Conservation (phyloP, 1,140 invertebrate species). For the Achatina immaculata region DNA sequence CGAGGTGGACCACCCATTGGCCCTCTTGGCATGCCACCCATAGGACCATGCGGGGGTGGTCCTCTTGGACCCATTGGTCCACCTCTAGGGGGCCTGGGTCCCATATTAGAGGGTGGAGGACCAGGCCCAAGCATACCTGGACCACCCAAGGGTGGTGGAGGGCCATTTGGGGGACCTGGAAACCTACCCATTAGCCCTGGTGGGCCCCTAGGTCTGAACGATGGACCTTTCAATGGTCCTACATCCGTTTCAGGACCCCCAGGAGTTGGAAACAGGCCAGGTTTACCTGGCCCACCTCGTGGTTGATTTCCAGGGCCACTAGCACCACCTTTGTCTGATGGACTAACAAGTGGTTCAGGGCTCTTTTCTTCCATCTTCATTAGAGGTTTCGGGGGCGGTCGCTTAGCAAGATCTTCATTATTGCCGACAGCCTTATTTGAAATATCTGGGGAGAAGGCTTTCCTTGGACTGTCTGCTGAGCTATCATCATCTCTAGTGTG, state of each 20-base stretch:
- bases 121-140: conserved; percentile 26
- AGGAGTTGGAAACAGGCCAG: conserved; percentile 29
- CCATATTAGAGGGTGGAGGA: conserved; percentile 5
- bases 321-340: background rate
- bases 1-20: conserved; percentile 29
- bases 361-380: conserved; percentile 4
- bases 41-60: conserved; percentile 10
- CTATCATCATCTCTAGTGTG: background rate
- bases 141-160: conserved; percentile 24
- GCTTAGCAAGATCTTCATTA: conserved; percentile 5
- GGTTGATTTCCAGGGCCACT: background rate
- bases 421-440: background rate
- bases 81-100: background rate
- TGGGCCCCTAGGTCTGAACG: conserved; percentile 28
- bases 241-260: conserved; percentile 2
- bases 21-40: conserved; percentile 12
- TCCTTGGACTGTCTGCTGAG: background rate
- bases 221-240: conserved; percentile 12
- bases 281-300: conserved; percentile 25
- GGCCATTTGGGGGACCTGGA: conserved; percentile 18
- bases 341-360: background rate
- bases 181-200: conserved; percentile 31
- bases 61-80: conserved; percentile 8
- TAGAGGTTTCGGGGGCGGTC: conserved; percentile 18
- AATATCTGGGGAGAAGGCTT: background rate